Evolutionary conservation across 2,888 invertebrate genomes (phyloP).

Genomic region (Melinaea menophilus): DNA sequence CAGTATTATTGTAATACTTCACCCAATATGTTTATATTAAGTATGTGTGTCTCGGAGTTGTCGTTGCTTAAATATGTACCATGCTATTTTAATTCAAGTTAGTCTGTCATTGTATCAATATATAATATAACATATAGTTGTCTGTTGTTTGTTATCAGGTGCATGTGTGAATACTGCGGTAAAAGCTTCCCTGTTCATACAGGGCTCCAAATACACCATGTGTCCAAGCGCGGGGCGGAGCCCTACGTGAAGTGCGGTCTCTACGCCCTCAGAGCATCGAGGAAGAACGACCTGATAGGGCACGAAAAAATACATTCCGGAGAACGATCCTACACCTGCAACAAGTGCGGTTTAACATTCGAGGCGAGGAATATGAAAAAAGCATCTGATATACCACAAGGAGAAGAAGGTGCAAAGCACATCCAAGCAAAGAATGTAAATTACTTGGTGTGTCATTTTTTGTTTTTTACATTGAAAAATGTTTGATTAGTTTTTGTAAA

Average conservation of each 20-base stretch:
- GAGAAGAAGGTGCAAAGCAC: slow-evolving; percentile 62
- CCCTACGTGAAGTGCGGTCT: slow-evolving; percentile 53
- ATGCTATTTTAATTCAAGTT: too few species aligned
- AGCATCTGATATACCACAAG: slow-evolving; percentile 59
- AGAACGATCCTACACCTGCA: slow-evolving; percentile 65
- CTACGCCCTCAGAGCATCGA: slow-evolving; percentile 58
- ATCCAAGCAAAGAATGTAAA: too few species aligned
- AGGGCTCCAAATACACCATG: slow-evolving; percentile 53
- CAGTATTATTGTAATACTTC: too few species aligned
- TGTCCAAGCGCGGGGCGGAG: slow-evolving; percentile 55
- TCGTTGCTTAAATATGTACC: too few species aligned
- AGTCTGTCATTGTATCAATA: too few species aligned
- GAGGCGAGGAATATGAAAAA: slow-evolving; percentile 63
- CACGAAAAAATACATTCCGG: slow-evolving; percentile 64
- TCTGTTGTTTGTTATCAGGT: slow-evolving; percentile 36
- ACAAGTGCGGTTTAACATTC: slow-evolving; percentile 66
- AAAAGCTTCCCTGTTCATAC: slow-evolving; percentile 53
- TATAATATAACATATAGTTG: too few species aligned
- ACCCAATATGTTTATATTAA: too few species aligned
- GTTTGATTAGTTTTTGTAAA: too few species aligned
- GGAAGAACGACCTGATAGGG: slow-evolving; percentile 52
- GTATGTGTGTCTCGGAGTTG: too few species aligned
- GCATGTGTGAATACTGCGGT: slow-evolving; percentile 65
- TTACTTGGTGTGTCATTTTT: too few species aligned
- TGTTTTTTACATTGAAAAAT: too few species aligned